A percentile compares a stretch with the other conserved stretches of the same genome.
Evolutionary conservation across 2,797 vertebrate genomes (phyloP).

Genomic region (Allobates femoralis): DNA sequence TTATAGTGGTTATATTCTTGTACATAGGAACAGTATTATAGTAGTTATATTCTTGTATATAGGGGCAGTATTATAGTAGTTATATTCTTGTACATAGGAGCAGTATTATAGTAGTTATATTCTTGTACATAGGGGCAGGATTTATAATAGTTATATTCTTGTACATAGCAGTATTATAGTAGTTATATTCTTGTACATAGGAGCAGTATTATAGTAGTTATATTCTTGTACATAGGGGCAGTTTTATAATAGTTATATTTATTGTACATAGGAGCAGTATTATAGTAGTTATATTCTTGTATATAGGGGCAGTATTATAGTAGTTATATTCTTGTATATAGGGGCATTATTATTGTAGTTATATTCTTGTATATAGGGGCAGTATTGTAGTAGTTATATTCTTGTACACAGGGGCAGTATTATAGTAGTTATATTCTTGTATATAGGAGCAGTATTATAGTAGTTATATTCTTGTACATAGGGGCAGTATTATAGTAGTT

Average conservation of each 20-base stretch:
- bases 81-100: not conserved
- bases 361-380: too few relatives aligned
- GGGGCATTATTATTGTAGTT: too few relatives aligned
- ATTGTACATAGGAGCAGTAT: not conserved
- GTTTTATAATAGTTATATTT: too few relatives aligned
- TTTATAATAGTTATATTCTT: too few relatives aligned
- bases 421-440: too few relatives aligned
- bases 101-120: slow-evolving; percentile 1
- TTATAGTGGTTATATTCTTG: slow-evolving; percentile 6
- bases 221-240: slow-evolving; percentile 1
- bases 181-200: slow-evolving; percentile 6
- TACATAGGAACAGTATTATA: not conserved
- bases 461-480: too few relatives aligned
- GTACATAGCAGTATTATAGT: not conserved
- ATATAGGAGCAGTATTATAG: too few relatives aligned
- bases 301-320: not conserved
- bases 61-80: not conserved
- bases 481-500: too few relatives aligned
- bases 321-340: too few relatives aligned
- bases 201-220: not conserved
- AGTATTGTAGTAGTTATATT: too few relatives aligned
- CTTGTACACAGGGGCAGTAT: too few relatives aligned
- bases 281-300: slow-evolving; percentile 12
- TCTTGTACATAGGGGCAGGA: too few relatives aligned
- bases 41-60: slow-evolving; percentile 6